Conservation (phyloP, 2,797 vertebrate genomes). For the Pseudomugil gertrudae region DNA sequence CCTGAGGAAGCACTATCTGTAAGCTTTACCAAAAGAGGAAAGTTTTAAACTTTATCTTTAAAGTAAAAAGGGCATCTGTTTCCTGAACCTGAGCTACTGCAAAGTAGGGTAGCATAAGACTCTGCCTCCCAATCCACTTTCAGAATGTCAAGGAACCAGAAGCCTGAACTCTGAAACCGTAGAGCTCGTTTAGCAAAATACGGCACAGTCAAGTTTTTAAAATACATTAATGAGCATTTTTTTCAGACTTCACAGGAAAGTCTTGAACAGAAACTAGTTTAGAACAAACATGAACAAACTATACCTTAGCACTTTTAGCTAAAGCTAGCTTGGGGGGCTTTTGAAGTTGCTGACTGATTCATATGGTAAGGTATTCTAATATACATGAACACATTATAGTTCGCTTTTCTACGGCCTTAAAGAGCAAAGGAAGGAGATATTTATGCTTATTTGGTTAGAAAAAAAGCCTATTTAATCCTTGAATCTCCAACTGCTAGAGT, state of each 20-base stretch:
- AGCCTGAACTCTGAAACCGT: background rate
- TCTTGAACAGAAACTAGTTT: background rate
- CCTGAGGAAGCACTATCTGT: background rate
- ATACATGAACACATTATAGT: too few relatives aligned
- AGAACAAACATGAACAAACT: background rate
- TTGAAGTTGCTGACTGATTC: background rate
- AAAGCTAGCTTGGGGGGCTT: background rate
- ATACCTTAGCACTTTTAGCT: background rate
- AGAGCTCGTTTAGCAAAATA: background rate
- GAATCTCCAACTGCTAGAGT: background rate
- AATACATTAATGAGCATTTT: background rate
- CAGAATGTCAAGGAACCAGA: background rate
- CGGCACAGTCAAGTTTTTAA: background rate
- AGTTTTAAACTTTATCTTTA: conserved; percentile 9
- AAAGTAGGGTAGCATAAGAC: background rate
- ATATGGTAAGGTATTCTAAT: too few relatives aligned
- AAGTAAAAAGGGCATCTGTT: background rate
- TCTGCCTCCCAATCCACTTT: background rate
- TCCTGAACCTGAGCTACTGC: background rate
- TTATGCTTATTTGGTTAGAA: background rate
- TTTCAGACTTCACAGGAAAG: background rate
- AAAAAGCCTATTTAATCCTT: background rate
- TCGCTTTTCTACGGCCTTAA: background rate
- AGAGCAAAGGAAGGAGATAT: background rate
- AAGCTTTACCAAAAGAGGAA: background rate